Evolutionary conservation across 1,140 invertebrate species (phyloP).

Genomic region (Eciton burchellii): DNA sequence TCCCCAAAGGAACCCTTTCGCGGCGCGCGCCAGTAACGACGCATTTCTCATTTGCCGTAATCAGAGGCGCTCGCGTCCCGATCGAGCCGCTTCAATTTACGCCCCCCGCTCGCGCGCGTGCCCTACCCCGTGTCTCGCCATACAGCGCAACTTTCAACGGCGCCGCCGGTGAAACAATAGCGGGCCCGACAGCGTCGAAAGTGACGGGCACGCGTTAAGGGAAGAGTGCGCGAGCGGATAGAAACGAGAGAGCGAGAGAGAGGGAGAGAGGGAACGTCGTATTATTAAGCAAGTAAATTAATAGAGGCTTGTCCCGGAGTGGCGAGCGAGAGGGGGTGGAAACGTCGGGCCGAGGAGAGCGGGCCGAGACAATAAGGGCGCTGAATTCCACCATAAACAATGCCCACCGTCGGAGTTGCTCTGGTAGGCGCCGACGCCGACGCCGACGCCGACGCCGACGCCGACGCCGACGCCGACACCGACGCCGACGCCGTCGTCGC

Average conservation of each 20-base stretch:
- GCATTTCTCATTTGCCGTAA: conserved; percentile 72
- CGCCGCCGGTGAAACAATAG: conserved; percentile 61
- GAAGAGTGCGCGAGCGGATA: conserved; percentile 38
- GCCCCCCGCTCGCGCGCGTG: conserved; percentile 25
- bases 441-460: conserved; percentile 18
- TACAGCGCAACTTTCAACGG: conserved; percentile 55
- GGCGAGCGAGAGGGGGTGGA: conserved; percentile 46
- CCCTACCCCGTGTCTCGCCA: conserved; percentile 27
- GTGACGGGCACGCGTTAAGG: conserved; percentile 59
- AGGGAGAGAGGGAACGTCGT: conserved; percentile 70
- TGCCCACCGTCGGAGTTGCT: conserved; percentile 71
- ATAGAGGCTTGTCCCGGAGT: conserved; percentile 78
- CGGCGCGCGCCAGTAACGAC: conserved; percentile 29
- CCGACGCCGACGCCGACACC: conserved; percentile 26
- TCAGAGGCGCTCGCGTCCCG: conserved; percentile 51
- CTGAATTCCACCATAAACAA: conserved; percentile 82
- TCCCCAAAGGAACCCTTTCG: conserved; percentile 46
- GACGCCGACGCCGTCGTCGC: conserved; percentile 27
- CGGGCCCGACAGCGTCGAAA: conserved; percentile 59
- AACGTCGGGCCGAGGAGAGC: neutral
- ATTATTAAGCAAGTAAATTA: conserved; percentile 85
- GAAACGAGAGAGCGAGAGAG: conserved; percentile 46
- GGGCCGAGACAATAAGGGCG: conserved; percentile 55
- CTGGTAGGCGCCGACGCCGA: conserved; percentile 41
- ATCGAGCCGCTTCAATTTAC: conserved; percentile 61